A percentile compares a stretch with the other conserved stretches of the same genome.
phyloP scores from a whole-genome alignment of 2,888 invertebrate genomes.

The Gerris lacustris region DNA sequence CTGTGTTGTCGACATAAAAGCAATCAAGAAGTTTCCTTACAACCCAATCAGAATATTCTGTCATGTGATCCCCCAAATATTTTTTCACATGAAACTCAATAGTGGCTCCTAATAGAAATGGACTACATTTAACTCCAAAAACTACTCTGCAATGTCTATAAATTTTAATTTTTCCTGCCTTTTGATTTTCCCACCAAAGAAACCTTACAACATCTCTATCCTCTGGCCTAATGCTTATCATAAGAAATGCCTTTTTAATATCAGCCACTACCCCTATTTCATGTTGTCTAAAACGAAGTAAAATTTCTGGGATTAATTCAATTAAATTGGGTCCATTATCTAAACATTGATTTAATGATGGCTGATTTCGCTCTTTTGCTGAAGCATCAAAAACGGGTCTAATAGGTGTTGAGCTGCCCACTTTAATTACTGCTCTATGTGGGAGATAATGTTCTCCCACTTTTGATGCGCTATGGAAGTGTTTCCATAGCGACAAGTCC shows the following conservation, averaged over 20 bases:
- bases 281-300: neutral
- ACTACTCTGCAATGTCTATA: conserved; percentile 18
- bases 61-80: neutral
- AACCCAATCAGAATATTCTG: neutral
- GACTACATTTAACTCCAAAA: conserved; percentile 18
- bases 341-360: no score
- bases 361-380: no score
- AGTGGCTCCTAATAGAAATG: conserved; percentile 23
- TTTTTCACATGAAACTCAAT: conserved; percentile 20
- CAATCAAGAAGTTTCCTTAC: conserved; percentile 11
- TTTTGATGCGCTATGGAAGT: no score
- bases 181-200: conserved; percentile 12
- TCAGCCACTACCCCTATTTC: neutral
- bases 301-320: neutral
- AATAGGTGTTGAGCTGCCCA: no score
- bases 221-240: neutral
- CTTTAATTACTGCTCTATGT: no score
- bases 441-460: no score
- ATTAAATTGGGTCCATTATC: no score
- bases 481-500: no score
- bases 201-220: conserved; percentile 18
- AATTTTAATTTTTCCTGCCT: conserved; percentile 13
- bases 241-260: neutral
- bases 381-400: no score
- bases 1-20: conserved; percentile 23